Evolutionary conservation across 1,140 invertebrate species (phyloP), one percentile per base, ranked within the genome.

Genomic region (Hylaeus volcanicus): DNA sequence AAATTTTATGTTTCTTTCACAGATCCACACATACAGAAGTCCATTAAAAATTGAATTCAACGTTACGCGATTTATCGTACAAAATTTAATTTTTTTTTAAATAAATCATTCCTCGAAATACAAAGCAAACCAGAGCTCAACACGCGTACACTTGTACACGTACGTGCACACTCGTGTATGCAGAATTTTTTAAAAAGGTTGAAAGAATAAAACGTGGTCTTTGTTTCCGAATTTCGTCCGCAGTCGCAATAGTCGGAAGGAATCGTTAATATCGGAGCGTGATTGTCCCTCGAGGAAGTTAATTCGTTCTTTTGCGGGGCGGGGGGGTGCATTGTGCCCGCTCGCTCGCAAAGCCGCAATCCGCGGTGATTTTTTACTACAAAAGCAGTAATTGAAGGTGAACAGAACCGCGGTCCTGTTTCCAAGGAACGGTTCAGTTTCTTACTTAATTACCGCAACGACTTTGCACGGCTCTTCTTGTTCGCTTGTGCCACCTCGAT

Each of bases 381-480:
- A 6, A 11, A 26, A 11, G 6, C 55, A n/a, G 64, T 43, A 60
- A 80, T 74, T 53, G 77, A 65, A 65, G 51, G 53, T 9, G 65
- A 68, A 8, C 37, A 58, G 64, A 64, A 39, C 53, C 11, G 5
- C 39, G n/a, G 12, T n/a, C 61, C 11, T 1, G 68, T n/a, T 55
- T 53, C 53, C 9, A 43, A 39, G 63, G 2, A 74, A 66, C 15
- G 4, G 61, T 74, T 6, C 12, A 14, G 51, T 37, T 79, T 80
- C 78, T 80, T 66, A 53, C 61, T 74, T 74, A 80, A 74, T 74
- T 74, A 68, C 78, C 78, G 53, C 78, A 73, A 64, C 69, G 12
- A 80, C 41, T 48, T 12, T 60, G 41, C 12, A 1, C n/a, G 72
- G 53, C 45, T 66, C 51, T 79, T 73, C 51, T n/a, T 39, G 65